Evolutionary conservation across 2,797 vertebrate genomes (phyloP).

Genomic region (Heterohyrax brucei): DNA sequence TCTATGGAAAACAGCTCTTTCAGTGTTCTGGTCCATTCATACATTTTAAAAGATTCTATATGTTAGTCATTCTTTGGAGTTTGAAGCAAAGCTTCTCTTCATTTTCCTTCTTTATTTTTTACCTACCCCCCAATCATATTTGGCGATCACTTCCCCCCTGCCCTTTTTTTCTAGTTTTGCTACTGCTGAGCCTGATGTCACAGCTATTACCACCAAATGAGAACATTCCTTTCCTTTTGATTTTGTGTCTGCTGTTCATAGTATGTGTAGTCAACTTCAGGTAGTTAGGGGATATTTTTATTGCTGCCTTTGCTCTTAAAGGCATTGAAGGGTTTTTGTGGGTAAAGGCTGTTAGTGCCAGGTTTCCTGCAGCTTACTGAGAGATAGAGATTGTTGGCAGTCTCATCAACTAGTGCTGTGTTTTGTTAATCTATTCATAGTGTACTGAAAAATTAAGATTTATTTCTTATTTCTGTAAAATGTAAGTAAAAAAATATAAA

Average conservation of each 20-base stretch:
- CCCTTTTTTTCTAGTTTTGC: conserved; percentile 50
- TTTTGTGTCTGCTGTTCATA: conserved; percentile 3
- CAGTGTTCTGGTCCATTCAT: background rate
- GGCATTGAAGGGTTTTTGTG: background rate
- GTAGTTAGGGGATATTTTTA: conserved; percentile 38
- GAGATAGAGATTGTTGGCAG: background rate
- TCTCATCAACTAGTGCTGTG: conserved; percentile 38
- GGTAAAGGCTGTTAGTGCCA: background rate
- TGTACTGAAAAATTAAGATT: conserved; percentile 40
- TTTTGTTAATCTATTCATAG: conserved; percentile 33
- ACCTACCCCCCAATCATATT: background rate
- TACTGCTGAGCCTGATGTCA: background rate
- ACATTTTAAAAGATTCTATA: conserved; percentile 46
- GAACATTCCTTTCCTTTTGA: background rate
- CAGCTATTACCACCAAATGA: background rate
- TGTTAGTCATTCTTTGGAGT: conserved; percentile 16
- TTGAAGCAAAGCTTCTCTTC: conserved; percentile 8
- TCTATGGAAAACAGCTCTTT: background rate
- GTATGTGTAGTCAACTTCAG: background rate
- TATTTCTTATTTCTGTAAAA: conserved; percentile 40
- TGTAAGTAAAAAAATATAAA: conserved; percentile 7
- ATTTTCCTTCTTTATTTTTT: conserved; percentile 30
- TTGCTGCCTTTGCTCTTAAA: background rate
- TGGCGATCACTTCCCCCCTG: background rate
- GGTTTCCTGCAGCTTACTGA: background rate